Evolutionary conservation across 2,888 invertebrate species (phyloP).

Genomic region (Hirtodrosophila alboralis): DNA sequence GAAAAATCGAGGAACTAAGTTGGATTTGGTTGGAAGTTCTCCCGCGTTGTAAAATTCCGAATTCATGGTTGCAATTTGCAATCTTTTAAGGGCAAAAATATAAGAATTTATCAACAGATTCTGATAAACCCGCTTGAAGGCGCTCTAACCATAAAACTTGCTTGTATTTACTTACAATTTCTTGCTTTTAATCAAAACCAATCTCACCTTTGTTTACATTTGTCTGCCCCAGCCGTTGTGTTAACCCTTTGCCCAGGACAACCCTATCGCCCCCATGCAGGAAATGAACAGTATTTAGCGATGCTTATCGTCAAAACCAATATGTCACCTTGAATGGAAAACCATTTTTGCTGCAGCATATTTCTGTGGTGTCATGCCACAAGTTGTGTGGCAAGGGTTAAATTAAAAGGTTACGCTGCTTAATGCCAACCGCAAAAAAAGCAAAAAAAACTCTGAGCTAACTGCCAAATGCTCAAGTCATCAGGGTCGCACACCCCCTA

Average conservation of each 20-base stretch:
- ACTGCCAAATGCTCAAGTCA: conserved; percentile 65
- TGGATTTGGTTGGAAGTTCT: too few species aligned
- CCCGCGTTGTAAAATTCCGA: too few species aligned
- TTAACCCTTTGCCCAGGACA: conserved; percentile 36
- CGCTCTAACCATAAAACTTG: neutral
- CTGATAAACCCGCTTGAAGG: too few species aligned
- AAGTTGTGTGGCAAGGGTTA: conserved; percentile 74
- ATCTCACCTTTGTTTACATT: conserved; percentile 37
- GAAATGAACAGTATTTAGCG: conserved; percentile 50
- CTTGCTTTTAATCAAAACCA: conserved; percentile 7
- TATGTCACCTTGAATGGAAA: conserved; percentile 70
- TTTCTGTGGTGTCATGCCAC: conserved; percentile 64
- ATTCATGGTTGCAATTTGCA: too few species aligned
- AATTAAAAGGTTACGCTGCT: conserved; percentile 78
- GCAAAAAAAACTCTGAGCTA: conserved; percentile 18
- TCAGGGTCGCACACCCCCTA: conserved; percentile 57
- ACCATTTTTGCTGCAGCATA: conserved; percentile 46
- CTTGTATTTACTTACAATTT: neutral
- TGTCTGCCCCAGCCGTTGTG: neutral
- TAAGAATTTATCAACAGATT: too few species aligned
- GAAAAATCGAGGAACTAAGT: too few species aligned
- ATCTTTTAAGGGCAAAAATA: too few species aligned
- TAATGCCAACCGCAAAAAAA: conserved; percentile 59
- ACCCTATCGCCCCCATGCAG: conserved; percentile 30
- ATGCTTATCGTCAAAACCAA: conserved; percentile 70